A percentile compares a stretch with the other conserved stretches of the same genome.
These are phyloP conservation scores for Cirrhinus mrigala DNA, from an alignment of 2,797 vertebrate species.

Conservation along the genomic window DNA sequence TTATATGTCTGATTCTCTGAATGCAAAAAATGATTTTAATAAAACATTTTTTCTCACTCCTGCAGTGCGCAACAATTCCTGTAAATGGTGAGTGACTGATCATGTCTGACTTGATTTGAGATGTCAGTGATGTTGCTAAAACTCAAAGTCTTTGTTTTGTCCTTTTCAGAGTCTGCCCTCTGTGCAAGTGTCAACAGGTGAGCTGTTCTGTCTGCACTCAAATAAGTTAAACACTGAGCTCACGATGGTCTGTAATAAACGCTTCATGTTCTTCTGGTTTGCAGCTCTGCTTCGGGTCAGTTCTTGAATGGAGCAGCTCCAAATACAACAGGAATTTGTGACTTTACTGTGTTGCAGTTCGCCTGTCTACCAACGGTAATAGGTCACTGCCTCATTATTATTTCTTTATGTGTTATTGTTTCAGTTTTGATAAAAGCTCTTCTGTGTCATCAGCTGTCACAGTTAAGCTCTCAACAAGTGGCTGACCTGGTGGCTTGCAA, in stretches of 20 bases:
- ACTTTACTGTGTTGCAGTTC: slow-evolving; percentile 14
- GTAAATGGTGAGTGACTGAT: slow-evolving; percentile 24
- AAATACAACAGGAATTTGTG: neutral
- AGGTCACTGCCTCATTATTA: neutral
- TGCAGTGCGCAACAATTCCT: slow-evolving; percentile 22
- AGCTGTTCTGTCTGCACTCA: slow-evolving; percentile 1
- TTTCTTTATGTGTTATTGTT: neutral
- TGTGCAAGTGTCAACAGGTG: slow-evolving; percentile 35
- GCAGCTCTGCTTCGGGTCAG: neutral
- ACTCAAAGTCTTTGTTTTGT: neutral
- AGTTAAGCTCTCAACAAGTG: slow-evolving; percentile 30
- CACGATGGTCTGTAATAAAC: neutral
- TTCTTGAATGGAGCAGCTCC: neutral
- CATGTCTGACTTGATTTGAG: neutral
- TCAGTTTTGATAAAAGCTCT: neutral
- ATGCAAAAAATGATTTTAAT: neutral
- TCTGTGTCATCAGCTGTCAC: slow-evolving; percentile 15
- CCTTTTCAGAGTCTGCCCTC: neutral
- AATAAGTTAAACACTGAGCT: neutral
- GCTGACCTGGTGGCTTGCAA: slow-evolving; percentile 24
- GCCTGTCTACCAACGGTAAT: slow-evolving; percentile 24
- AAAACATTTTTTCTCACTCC: neutral
- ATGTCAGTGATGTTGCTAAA: neutral
- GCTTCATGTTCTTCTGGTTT: slow-evolving; percentile 6
- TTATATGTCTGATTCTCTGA: neutral